Conservation (phyloP, 2,888 invertebrate species). For the Amphimallon solstitiale region DNA sequence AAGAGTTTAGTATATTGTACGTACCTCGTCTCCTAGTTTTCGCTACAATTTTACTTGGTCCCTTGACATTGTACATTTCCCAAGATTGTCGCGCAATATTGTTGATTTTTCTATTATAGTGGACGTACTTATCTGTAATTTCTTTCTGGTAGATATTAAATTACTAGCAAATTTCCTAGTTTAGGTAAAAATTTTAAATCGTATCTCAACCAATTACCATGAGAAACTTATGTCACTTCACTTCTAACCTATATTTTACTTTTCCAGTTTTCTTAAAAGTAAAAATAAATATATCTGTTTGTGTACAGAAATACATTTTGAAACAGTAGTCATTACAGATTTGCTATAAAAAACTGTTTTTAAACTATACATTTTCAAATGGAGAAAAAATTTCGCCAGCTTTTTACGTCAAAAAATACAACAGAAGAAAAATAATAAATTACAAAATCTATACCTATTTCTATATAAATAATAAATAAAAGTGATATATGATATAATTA, state of each 20-base stretch:
- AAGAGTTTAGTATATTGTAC: slow-evolving; percentile 11
- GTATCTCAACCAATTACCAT: slow-evolving; percentile 1
- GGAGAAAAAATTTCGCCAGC: too few relatives aligned
- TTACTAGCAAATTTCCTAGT: neutral
- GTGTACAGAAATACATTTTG: neutral
- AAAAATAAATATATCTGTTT: neutral
- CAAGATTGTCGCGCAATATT: neutral
- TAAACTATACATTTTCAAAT: too few relatives aligned
- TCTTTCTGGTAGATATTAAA: neutral
- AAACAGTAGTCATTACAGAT: neutral
- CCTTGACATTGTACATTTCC: slow-evolving; percentile 88
- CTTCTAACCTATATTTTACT: neutral
- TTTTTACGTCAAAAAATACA: too few relatives aligned
- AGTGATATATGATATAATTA: too few relatives aligned
- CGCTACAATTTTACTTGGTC: slow-evolving; percentile 88
- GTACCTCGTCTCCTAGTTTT: slow-evolving; percentile 80
- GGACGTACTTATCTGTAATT: too few relatives aligned
- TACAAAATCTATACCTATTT: too few relatives aligned
- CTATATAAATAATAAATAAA: too few relatives aligned
- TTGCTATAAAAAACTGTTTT: too few relatives aligned
- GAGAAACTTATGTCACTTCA: neutral
- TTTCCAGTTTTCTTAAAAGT: too few relatives aligned
- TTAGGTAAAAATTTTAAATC: neutral
- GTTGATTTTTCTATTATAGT: neutral
- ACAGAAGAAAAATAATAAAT: too few relatives aligned